Conservation (phyloP, 2,797 vertebrate species). For the Parotocinclus haroldoi region DNA sequence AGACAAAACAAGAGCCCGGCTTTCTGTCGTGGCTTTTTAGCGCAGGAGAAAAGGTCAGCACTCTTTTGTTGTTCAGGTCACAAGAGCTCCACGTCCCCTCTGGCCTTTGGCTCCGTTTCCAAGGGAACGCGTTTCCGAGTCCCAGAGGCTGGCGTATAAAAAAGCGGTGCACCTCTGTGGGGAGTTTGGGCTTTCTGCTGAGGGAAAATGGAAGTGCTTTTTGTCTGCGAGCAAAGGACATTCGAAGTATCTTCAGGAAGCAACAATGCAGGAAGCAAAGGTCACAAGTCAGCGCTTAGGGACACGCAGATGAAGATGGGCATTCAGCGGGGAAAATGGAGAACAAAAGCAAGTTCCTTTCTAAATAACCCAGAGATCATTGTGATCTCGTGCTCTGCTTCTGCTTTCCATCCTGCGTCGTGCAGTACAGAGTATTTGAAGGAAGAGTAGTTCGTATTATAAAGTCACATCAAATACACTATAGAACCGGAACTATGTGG, state of each 20-base stretch:
- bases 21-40: constrained; percentile 26
- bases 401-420: constrained; percentile 3
- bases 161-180: constrained; percentile 11
- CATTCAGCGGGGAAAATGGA: neutral
- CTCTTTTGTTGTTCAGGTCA: constrained; percentile 55
- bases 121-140: constrained; percentile 62
- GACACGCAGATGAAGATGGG: neutral
- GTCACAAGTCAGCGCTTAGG: constrained; percentile 12
- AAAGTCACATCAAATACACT: too few species aligned
- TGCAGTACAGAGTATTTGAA: too few species aligned
- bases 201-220: constrained; percentile 31
- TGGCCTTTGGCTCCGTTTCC: constrained; percentile 65
- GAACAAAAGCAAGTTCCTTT: constrained; percentile 29
- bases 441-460: too few species aligned
- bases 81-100: constrained; percentile 60
- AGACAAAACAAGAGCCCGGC: constrained; percentile 33
- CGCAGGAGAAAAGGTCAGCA: constrained; percentile 50
- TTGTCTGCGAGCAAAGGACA: constrained; percentile 13
- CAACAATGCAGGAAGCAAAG: constrained; percentile 23
- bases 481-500: too few species aligned
- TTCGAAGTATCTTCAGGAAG: constrained; percentile 21
- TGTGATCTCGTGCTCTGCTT: constrained; percentile 16
- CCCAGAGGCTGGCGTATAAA: constrained; percentile 6
- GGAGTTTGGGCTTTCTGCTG: constrained; percentile 9
- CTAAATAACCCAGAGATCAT: constrained; percentile 4